phyloP scores from a whole-genome alignment of 2,113 vertebrate genomes.

The Anser cygnoides region DNA sequence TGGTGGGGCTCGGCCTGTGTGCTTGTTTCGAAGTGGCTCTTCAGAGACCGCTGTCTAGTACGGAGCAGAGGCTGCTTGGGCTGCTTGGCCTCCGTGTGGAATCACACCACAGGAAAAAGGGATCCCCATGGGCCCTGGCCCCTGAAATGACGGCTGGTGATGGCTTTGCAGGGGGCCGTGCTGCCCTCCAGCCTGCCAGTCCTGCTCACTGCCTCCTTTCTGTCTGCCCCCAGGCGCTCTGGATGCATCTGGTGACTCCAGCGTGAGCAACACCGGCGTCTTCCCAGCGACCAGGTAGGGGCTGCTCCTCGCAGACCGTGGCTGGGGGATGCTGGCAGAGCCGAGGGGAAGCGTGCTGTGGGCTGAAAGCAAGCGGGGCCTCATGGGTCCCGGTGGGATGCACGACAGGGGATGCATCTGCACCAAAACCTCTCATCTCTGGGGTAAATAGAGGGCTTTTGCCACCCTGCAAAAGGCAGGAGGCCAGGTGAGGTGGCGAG shows the following conservation, averaged over 20 bases:
- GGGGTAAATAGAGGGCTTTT: neutral
- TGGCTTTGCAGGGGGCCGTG: neutral
- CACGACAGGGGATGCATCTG: neutral
- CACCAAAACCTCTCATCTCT: neutral
- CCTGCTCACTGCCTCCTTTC: neutral
- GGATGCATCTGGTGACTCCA: constrained; percentile 83
- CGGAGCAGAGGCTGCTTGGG: fast-evolving
- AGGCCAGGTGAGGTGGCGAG: too few species aligned
- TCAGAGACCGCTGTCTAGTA: neutral
- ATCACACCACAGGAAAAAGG: fast-evolving
- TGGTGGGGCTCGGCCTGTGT: neutral
- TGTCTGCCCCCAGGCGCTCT: constrained; percentile 72
- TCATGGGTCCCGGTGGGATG: neutral
- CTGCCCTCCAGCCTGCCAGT: neutral
- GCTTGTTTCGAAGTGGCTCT: neutral
- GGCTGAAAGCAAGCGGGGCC: neutral
- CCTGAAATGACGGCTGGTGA: fast-evolving
- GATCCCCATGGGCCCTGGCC: fast-evolving
- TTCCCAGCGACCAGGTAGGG: constrained; percentile 81
- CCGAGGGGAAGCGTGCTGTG: neutral
- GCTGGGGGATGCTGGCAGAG: neutral
- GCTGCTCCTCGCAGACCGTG: neutral
- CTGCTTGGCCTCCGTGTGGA: neutral
- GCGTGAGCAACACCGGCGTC: constrained; percentile 80
- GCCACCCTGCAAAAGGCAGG: too few species aligned